These are phyloP conservation scores for Tachysurus fulvidraco DNA, from an alignment of 2,113 vertebrate genomes.

Conservation along the genomic window DNA sequence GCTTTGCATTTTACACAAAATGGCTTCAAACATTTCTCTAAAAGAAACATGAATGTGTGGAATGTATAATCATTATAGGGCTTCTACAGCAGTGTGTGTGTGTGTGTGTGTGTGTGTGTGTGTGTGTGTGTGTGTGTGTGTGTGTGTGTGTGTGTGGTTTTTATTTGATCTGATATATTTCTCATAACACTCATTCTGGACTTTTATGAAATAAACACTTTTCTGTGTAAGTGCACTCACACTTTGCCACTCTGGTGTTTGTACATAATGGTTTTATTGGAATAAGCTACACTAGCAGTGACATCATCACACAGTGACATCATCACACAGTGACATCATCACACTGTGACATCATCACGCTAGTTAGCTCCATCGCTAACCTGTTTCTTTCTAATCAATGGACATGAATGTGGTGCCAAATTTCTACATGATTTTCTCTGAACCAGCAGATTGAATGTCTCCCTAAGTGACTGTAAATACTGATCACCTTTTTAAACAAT, in stretches of 20 bases:
- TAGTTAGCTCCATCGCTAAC: neutral
- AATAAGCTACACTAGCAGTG: constrained; percentile 20
- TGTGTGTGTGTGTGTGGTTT: neutral
- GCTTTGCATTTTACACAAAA: neutral
- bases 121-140: neutral
- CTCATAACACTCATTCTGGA: neutral
- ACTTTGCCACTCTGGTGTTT: too few relatives aligned
- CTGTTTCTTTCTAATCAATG: neutral
- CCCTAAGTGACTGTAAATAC: constrained; percentile 44
- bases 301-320: constrained; percentile 18
- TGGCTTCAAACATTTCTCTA: constrained; percentile 5
- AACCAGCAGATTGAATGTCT: constrained; percentile 52
- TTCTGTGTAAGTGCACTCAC: neutral
- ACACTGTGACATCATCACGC: neutral
- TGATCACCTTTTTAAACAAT: constrained; percentile 41
- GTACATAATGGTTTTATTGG: neutral
- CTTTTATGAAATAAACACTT: neutral
- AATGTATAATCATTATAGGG: constrained; percentile 26
- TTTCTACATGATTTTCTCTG: constrained; percentile 40
- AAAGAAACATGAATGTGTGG: constrained; percentile 42
- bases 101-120: constrained; percentile 7
- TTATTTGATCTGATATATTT: constrained; percentile 1
- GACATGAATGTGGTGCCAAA: constrained; percentile 44
- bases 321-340: neutral
- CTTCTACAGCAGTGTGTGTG: neutral